Evolutionary conservation across 2,888 invertebrate genomes (phyloP).

Genomic region (Lordiphosa andalusiaca): DNA sequence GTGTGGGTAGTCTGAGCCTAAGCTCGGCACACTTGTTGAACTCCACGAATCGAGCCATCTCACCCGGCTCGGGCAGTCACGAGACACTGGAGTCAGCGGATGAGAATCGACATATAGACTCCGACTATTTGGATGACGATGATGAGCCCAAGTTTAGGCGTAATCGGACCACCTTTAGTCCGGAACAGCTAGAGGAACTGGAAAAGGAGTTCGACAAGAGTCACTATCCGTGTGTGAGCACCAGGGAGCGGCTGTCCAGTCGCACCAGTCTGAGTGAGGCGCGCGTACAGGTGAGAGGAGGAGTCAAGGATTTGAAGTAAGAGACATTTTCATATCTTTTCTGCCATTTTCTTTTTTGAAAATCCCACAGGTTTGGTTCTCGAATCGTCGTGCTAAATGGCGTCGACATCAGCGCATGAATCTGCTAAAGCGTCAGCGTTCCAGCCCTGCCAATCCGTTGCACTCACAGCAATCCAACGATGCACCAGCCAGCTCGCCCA

Average conservation of each 20-base stretch:
- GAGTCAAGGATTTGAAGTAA: too few species aligned
- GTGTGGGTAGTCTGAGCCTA: slow-evolving; percentile 32
- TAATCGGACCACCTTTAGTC: slow-evolving; percentile 96
- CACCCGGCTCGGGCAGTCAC: slow-evolving; percentile 81
- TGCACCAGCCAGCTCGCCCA: slow-evolving; percentile 68
- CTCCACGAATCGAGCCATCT: slow-evolving; percentile 75
- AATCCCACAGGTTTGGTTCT: slow-evolving; percentile 93
- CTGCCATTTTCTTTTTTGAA: not conserved
- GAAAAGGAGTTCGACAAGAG: slow-evolving; percentile 98
- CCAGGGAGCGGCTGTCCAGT: slow-evolving; percentile 93
- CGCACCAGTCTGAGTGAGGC: slow-evolving; percentile 96
- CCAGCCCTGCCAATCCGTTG: slow-evolving; percentile 74
- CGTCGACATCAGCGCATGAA: slow-evolving; percentile 98
- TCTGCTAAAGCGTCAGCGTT: slow-evolving; percentile 88
- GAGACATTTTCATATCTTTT: slow-evolving; percentile 47
- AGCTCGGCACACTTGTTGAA: slow-evolving; percentile 55
- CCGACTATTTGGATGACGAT: slow-evolving; percentile 87
- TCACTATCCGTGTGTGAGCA: slow-evolving; percentile 97
- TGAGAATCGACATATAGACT: slow-evolving; percentile 82
- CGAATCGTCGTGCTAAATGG: slow-evolving; percentile 99
- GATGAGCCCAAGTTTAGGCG: slow-evolving; percentile 96
- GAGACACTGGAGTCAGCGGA: slow-evolving; percentile 80
- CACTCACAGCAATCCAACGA: slow-evolving; percentile 70
- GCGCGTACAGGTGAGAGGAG: slow-evolving; percentile 91
- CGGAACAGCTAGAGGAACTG: slow-evolving; percentile 94